Evolutionary conservation across 35 echinoderm and acorn worm species (phyloP).

Genomic region (Ophioderma brevispina): DNA sequence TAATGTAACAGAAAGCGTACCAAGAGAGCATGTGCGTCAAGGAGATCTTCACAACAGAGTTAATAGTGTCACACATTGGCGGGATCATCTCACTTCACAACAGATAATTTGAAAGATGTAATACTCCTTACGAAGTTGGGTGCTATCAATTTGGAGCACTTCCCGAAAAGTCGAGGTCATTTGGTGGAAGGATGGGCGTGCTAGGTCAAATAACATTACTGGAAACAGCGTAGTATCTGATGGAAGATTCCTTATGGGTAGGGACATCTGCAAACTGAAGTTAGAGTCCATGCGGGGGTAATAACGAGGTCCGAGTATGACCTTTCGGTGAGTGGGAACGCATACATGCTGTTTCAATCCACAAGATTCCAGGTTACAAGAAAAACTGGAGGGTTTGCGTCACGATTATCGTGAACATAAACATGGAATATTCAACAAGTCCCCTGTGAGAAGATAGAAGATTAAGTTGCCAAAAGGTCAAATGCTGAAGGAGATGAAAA

Average conservation of each 20-base stretch:
- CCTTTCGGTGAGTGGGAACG: constrained; percentile 40
- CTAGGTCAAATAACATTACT: neutral
- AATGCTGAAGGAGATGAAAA: constrained; percentile 22
- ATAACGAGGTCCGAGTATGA: constrained; percentile 47
- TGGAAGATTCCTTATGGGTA: neutral
- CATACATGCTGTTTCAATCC: constrained; percentile 42
- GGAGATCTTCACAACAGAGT: neutral
- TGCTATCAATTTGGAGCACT: neutral
- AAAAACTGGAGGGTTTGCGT: constrained; percentile 1
- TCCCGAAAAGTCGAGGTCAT: neutral
- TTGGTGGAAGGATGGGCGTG: neutral
- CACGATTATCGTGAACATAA: neutral
- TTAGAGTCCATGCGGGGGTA: neutral
- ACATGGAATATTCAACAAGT: constrained; percentile 64
- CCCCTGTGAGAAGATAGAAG: neutral
- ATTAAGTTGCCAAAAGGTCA: neutral
- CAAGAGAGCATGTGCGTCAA: constrained; percentile 27
- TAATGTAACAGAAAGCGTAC: neutral
- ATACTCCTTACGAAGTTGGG: too few species aligned
- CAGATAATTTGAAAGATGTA: neutral
- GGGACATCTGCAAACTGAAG: neutral
- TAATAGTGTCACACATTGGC: constrained; percentile 10
- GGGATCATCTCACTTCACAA: neutral
- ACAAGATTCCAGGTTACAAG: constrained; percentile 15
- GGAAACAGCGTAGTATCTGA: constrained; percentile 32